phyloP scores from a whole-genome alignment of 2,888 invertebrate species.

The Harpalus rufipes region DNA sequence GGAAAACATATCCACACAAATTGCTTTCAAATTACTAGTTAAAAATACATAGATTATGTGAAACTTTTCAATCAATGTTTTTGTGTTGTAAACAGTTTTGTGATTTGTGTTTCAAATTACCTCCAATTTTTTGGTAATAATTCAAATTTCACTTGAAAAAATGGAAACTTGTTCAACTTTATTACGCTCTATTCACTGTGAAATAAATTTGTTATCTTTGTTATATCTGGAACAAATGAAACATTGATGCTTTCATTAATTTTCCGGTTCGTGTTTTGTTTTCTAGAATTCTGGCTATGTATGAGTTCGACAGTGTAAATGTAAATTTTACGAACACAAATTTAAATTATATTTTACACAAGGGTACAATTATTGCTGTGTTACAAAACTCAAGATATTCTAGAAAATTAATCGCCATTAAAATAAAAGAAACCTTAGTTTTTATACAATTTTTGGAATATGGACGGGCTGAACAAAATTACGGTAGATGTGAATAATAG shows the following conservation, averaged over 20 bases:
- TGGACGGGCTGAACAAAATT: too few relatives aligned
- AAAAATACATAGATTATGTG: background rate
- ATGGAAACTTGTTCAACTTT: background rate
- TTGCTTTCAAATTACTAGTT: background rate
- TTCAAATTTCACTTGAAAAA: background rate
- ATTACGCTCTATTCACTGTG: background rate
- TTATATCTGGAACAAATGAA: background rate
- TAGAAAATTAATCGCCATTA: too few relatives aligned
- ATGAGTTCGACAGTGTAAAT: too few relatives aligned
- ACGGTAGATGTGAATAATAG: too few relatives aligned
- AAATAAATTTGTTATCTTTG: conserved; percentile 1
- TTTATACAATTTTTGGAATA: too few relatives aligned
- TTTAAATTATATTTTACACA: too few relatives aligned
- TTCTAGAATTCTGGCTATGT: background rate
- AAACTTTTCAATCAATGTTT: background rate
- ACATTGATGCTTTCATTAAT: background rate
- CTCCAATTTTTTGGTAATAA: background rate
- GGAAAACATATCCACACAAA: background rate
- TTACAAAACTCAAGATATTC: too few relatives aligned
- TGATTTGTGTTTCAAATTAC: background rate
- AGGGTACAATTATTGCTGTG: too few relatives aligned
- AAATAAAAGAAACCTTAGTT: too few relatives aligned
- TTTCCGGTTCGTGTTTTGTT: background rate
- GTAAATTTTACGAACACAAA: too few relatives aligned
- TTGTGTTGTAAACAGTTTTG: background rate